These are phyloP conservation scores for Apomyelois bistriatella DNA, from an alignment of 2,888 invertebrate genomes.

Conservation along the genomic window DNA sequence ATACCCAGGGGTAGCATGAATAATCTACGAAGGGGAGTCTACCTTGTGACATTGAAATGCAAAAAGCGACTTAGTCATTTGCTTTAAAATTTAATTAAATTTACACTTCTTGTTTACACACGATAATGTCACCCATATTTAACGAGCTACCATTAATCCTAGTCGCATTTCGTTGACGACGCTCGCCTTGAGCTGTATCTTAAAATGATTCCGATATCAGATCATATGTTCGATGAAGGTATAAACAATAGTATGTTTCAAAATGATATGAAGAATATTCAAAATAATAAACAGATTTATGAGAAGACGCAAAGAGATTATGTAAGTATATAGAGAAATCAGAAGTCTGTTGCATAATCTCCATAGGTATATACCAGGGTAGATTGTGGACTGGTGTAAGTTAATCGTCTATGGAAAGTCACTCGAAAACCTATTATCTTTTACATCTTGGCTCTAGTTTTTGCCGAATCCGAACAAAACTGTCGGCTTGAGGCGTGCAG, in stretches of 20 bases:
- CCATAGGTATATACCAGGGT: no score
- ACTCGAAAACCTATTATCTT: no score
- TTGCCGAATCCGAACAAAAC: no score
- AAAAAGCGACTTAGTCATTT: conserved; percentile 48
- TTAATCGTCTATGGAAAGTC: no score
- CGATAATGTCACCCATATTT: conserved; percentile 42
- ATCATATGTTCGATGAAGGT: conserved; percentile 64
- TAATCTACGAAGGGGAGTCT: conserved; percentile 12
- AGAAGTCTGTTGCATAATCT: no score
- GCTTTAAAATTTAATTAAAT: conserved; percentile 66
- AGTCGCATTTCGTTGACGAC: conserved; percentile 16
- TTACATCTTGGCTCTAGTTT: no score
- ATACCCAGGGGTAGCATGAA: no score
- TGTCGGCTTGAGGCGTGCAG: no score
- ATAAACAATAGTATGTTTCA: conserved; percentile 53
- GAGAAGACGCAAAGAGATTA: conserved; percentile 61
- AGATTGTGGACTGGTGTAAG: no score
- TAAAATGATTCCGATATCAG: conserved; percentile 51
- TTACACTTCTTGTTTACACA: conserved; percentile 54
- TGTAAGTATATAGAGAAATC: no score
- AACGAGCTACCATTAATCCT: conserved; percentile 30
- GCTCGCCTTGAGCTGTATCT: neutral
- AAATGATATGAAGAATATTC: conserved; percentile 63
- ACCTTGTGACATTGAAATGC: conserved; percentile 54
- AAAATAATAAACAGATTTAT: conserved; percentile 42